phyloP scores from a whole-genome alignment of 2,797 vertebrate genomes.

The Enteromius argenteus region DNA sequence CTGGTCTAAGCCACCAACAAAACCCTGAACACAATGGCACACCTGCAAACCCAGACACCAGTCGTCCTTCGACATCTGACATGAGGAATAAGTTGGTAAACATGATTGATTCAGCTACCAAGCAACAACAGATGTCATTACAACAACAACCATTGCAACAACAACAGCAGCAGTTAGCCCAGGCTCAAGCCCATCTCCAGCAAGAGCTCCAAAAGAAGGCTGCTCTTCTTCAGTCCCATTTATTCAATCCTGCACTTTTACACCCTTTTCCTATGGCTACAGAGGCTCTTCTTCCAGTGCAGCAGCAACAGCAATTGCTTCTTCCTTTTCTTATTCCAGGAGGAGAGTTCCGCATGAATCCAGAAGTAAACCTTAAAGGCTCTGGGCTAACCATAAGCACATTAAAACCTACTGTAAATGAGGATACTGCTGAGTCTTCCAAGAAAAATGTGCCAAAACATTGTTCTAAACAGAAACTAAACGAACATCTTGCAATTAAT shows the following conservation, averaged over 20 bases:
- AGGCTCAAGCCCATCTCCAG: slow-evolving; percentile 89
- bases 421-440: slow-evolving; percentile 72
- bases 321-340: slow-evolving; percentile 97
- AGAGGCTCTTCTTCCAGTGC: slow-evolving; percentile 88
- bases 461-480: slow-evolving; percentile 71
- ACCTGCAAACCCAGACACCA: slow-evolving; percentile 64
- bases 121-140: slow-evolving; percentile 86
- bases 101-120: slow-evolving; percentile 89
- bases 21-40: slow-evolving; percentile 70
- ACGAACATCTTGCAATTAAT: slow-evolving; percentile 63
- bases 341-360: slow-evolving; percentile 91
- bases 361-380: slow-evolving; percentile 86
- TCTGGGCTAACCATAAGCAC: slow-evolving; percentile 82
- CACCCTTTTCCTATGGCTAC: slow-evolving; percentile 92
- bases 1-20: slow-evolving; percentile 65
- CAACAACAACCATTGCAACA: slow-evolving; percentile 76
- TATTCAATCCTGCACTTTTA: slow-evolving; percentile 88
- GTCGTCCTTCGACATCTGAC: slow-evolving; percentile 77
- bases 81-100: slow-evolving; percentile 89
- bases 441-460: slow-evolving; percentile 32
- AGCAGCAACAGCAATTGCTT: slow-evolving; percentile 94
- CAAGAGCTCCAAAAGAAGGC: slow-evolving; percentile 93
- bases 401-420: slow-evolving; percentile 75
- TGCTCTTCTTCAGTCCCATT: slow-evolving; percentile 93
- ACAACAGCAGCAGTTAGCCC: slow-evolving; percentile 82